A percentile compares a stretch with the other conserved stretches of the same genome.
Conservation (phyloP, 2,888 invertebrate species). For the Luperina nickerlii region DNA sequence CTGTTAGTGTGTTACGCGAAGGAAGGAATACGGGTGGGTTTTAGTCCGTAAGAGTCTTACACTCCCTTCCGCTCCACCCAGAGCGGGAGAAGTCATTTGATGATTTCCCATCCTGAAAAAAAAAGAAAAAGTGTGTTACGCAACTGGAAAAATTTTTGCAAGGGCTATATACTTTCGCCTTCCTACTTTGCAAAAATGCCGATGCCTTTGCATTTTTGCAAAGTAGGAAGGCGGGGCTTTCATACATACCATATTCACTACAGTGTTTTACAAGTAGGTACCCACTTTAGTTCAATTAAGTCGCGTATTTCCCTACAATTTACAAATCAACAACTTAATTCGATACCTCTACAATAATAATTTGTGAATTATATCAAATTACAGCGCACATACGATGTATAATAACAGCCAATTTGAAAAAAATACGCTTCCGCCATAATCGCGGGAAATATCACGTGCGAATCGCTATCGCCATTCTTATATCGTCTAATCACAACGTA, state of each 20-base stretch:
- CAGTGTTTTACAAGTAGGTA: background rate
- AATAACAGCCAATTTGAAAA: constrained; percentile 66
- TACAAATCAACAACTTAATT: constrained; percentile 46
- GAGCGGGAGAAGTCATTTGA: no score
- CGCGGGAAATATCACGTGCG: constrained; percentile 67
- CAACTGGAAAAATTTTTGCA: background rate
- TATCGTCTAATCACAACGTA: constrained; percentile 70
- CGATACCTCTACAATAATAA: constrained; percentile 30
- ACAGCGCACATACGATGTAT: constrained; percentile 48
- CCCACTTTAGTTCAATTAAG: constrained; percentile 17
- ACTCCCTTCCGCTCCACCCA: no score
- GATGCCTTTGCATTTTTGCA: no score
- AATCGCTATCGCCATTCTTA: constrained; percentile 67
- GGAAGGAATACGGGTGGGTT: no score
- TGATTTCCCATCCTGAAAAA: no score
- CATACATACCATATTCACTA: background rate
- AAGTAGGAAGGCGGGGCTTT: background rate
- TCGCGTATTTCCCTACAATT: constrained; percentile 37
- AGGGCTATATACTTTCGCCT: no score
- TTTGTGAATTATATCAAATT: constrained; percentile 60
- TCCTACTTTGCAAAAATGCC: no score
- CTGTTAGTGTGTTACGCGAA: background rate
- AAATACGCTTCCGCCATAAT: constrained; percentile 67
- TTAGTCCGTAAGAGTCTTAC: no score
- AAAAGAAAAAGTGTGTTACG: no score